Percentiles rank a stretch among this genome's conserved stretches.
Evolutionary conservation across 2,888 invertebrate species (phyloP).

Genomic region (Eurois occulta): DNA sequence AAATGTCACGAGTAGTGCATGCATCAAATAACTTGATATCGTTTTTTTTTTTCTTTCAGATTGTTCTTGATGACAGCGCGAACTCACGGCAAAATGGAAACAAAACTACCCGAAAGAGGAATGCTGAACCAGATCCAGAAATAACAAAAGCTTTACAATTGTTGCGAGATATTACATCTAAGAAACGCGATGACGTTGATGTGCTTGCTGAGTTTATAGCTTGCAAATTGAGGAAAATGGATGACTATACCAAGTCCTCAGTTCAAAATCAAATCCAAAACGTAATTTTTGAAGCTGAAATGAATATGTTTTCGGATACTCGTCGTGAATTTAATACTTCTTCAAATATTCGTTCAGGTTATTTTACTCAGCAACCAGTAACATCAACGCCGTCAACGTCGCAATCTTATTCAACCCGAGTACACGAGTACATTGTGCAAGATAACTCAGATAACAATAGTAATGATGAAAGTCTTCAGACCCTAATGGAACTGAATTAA

Average conservation of each 20-base stretch:
- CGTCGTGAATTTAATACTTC: constrained; percentile 17
- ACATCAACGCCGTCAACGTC: constrained; percentile 19
- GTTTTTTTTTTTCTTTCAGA: too few species aligned
- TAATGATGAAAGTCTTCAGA: constrained; percentile 15
- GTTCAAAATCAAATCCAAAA: constrained; percentile 26
- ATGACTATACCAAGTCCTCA: constrained; percentile 13
- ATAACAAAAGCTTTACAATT: constrained; percentile 22
- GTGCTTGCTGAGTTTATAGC: constrained; percentile 13
- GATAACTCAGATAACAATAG: not conserved
- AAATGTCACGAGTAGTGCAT: too few species aligned
- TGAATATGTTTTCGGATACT: constrained; percentile 21
- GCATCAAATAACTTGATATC: too few species aligned
- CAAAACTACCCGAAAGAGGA: too few species aligned
- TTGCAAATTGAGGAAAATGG: constrained; percentile 22
- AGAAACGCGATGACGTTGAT: constrained; percentile 17
- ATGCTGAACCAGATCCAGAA: constrained; percentile 8
- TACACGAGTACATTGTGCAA: constrained; percentile 4
- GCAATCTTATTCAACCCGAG: constrained; percentile 17
- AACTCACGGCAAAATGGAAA: too few species aligned
- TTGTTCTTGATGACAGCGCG: too few species aligned
- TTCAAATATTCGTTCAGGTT: constrained; percentile 21
- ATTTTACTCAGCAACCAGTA: constrained; percentile 14
- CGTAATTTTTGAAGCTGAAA: constrained; percentile 21
- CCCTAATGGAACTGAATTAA: constrained; percentile 20
- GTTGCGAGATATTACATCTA: constrained; percentile 22